Evolutionary conservation across 2,113 vertebrate species (phyloP), one percentile per base, ranked within the genome.

Genomic region (Plotosus lineatus): DNA sequence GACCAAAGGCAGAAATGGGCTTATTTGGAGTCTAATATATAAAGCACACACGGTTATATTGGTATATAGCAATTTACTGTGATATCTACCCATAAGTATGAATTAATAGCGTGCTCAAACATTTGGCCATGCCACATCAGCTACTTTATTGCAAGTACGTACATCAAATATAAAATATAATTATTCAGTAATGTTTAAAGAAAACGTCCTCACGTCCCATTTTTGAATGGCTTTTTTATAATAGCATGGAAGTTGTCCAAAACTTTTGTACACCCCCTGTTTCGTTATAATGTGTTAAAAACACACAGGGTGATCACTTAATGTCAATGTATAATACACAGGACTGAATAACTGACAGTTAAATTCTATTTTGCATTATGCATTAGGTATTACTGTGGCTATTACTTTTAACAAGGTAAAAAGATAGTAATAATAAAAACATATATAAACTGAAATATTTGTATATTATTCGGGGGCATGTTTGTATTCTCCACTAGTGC

Each of bases 11-110:
- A 60, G 0, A n/a, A 60, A 15, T 28, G 17, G 26, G 53, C 46
- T 11, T 69, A 55, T 79, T 42, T 68, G 11, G 53, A 42, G 63
- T 26, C 61, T 26, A 68, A 28, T 66, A n/a, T n/a, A n/a, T n/a
- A n/a, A n/a, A n/a, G n/a, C n/a, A n/a, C n/a, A n/a, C n/a, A n/a
- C n/a, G n/a, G n/a, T n/a, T n/a, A n/a, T n/a, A n/a, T n/a, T n/a
- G n/a, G n/a, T n/a, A n/a, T n/a, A n/a, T n/a, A n/a, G n/a, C n/a
- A n/a, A n/a, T n/a, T n/a, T n/a, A n/a, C 15, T 58, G 53, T n/a
- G 11, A n/a, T 56, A 56, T 9, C 0, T n/a, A 55, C 51, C n/a
- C n/a, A 46, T 12, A 46, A 9, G 44, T 5, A 55, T 19, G 15
- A 63, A 21, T 33, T 21, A 21, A 2, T 36, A 8, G 33, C 0